Evolutionary conservation across 1,140 invertebrate species (phyloP), one percentile per base, ranked within the genome.

Genomic region (Polypedilum pembai): DNA sequence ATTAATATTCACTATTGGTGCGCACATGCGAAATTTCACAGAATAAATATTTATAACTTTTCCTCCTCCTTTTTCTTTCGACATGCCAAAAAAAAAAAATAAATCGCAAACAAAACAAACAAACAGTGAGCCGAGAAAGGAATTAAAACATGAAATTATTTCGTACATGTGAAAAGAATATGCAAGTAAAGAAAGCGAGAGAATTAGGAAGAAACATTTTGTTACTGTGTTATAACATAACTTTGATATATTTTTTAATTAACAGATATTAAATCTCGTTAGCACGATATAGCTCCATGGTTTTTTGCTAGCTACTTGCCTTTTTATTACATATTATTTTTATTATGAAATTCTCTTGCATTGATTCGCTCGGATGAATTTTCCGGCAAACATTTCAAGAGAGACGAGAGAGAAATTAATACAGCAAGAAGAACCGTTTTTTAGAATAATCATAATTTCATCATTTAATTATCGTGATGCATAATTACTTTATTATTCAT

Each of bases 401-500:
- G 12, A n/a, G 45, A 15, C 12, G 45, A 56, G 24, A 33, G 24
- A 33, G 24, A 33, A 33, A 33, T 33, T 33, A 33, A 33, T 33
- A 33, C 24, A 33, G 24, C 24, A 56, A 56, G n/a, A 56, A n/a
- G 4, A 56, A 56, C 45, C 45, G 45, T 56, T 56, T 33, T 33
- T 56, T 56, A 56, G 45, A 56, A 56, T 56, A 33, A 1, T 33
- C 24, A 33, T 33, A 56, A 56, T 56, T 56, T 56, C 45, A 56
- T 56, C n/a, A 56, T 56, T 56, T 56, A 56, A 56, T 56, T 56
- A 56, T 56, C 45, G n/a, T 56, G 45, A 56, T 56, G 12, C 45
- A 56, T 56, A 56, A 56, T 56, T 56, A 56, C 45, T 56, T 56
- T 56, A 56, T 56, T 56, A 56, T 56, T 56, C n/a, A n/a, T 56